Evolutionary conservation across 2,113 vertebrate species (phyloP).

Genomic region (Bujurquina vittata): DNA sequence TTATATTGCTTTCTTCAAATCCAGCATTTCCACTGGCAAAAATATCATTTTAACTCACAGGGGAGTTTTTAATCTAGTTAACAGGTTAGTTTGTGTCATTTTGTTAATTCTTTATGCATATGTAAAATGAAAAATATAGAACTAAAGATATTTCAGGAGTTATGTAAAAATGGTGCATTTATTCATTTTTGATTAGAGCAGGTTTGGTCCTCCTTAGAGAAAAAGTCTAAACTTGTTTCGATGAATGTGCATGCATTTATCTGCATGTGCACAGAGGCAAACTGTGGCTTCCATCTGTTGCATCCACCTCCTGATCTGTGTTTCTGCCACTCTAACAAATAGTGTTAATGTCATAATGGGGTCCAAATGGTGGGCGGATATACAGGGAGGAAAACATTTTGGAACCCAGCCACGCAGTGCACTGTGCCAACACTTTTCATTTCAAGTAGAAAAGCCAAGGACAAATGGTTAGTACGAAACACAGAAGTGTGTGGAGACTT

Average conservation of each 20-base stretch:
- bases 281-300: conserved; percentile 6
- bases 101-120: not conserved
- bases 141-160: not conserved
- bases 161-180: fast-evolving
- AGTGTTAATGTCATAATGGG: conserved; percentile 49
- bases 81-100: not conserved
- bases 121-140: not conserved
- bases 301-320: not conserved
- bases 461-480: not conserved
- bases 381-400: conserved; percentile 9
- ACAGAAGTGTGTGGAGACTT: not conserved
- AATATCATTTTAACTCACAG: not conserved
- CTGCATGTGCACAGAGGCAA: not conserved
- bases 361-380: conserved; percentile 1
- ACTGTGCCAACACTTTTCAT: conserved; percentile 17
- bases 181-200: not conserved
- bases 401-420: conserved; percentile 11
- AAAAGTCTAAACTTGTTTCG: not conserved
- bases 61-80: not conserved
- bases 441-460: not conserved
- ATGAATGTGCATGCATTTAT: not conserved
- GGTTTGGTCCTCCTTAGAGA: not conserved
- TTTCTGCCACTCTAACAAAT: conserved; percentile 13
- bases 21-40: too few relatives aligned
- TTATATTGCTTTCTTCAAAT: too few relatives aligned